Conservation (phyloP, 2,797 vertebrate genomes). For the Gobionotothen gibberifrons region DNA sequence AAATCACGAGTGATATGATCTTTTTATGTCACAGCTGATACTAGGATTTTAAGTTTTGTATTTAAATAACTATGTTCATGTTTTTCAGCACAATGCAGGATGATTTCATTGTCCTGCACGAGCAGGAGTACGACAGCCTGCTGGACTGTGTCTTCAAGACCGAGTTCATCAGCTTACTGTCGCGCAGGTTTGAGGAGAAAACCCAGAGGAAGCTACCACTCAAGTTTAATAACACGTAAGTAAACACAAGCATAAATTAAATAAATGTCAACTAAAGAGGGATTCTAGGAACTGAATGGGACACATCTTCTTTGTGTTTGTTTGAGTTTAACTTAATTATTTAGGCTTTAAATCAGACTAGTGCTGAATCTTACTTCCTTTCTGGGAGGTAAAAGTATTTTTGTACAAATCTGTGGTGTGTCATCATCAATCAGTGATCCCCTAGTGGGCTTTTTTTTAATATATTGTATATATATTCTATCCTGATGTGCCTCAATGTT, state of each 20-base stretch:
- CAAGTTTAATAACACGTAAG: constrained; percentile 96
- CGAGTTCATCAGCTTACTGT: constrained; percentile 94
- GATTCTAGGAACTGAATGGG: not conserved
- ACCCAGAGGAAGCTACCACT: constrained; percentile 95
- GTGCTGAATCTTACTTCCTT: constrained; percentile 10
- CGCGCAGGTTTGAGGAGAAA: constrained; percentile 94
- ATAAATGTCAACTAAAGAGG: not conserved
- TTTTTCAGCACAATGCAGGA: constrained; percentile 93
- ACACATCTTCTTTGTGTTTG: not conserved
- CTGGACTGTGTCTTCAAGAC: constrained; percentile 97
- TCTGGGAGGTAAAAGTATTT: constrained; percentile 59
- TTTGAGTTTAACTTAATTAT: not conserved
- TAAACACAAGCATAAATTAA: constrained; percentile 23
- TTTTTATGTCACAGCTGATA: not conserved
- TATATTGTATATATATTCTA: constrained; percentile 39
- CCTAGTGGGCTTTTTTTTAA: constrained; percentile 14
- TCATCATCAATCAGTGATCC: constrained; percentile 46
- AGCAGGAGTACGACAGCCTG: constrained; percentile 98
- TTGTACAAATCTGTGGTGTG: constrained; percentile 58
- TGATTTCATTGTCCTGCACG: constrained; percentile 94
- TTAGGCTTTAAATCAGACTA: not conserved
- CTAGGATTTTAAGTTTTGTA: not conserved
- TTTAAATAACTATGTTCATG: not conserved
- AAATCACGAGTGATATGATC: no score
- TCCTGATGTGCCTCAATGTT: constrained; percentile 51